Conservation (phyloP, 1,140 invertebrate genomes). For the Hycleus phaleratus region DNA sequence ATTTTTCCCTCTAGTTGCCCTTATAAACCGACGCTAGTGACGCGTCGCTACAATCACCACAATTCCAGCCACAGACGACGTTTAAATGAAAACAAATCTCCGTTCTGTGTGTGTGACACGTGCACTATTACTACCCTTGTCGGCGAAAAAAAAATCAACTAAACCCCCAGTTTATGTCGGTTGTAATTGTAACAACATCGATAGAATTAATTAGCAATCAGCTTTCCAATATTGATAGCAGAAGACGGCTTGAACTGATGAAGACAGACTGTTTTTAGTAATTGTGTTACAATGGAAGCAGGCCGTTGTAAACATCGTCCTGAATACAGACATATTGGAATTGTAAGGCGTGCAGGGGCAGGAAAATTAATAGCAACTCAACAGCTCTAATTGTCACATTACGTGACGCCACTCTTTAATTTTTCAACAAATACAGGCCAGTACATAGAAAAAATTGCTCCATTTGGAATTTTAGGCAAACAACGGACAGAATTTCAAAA, state of each 20-base stretch:
- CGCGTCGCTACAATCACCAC: not conserved
- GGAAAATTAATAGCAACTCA: constrained; percentile 15
- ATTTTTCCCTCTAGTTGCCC: not conserved
- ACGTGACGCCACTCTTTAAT: constrained; percentile 15
- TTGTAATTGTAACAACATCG: too few relatives aligned
- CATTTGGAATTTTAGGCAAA: too few relatives aligned
- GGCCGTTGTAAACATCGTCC: not conserved
- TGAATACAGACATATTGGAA: constrained; percentile 9
- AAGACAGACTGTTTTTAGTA: constrained; percentile 9
- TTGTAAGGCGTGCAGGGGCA: not conserved
- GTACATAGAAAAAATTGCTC: too few relatives aligned
- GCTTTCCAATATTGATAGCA: too few relatives aligned
- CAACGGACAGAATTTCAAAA: too few relatives aligned
- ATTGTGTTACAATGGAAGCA: constrained; percentile 2
- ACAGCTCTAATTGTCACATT: constrained; percentile 17
- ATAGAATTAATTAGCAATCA: too few relatives aligned
- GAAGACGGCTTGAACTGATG: not conserved
- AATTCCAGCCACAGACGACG: not conserved
- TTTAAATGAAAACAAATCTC: constrained; percentile 16
- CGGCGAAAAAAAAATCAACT: not conserved
- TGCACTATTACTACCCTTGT: not conserved
- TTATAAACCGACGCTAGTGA: not conserved
- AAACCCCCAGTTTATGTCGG: too few relatives aligned
- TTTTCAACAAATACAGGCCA: not conserved
- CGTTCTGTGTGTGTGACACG: constrained; percentile 2